Base-by-base conservation (phyloP, 2,888 invertebrate species). In the Dicranocentrus wangi region DNA sequence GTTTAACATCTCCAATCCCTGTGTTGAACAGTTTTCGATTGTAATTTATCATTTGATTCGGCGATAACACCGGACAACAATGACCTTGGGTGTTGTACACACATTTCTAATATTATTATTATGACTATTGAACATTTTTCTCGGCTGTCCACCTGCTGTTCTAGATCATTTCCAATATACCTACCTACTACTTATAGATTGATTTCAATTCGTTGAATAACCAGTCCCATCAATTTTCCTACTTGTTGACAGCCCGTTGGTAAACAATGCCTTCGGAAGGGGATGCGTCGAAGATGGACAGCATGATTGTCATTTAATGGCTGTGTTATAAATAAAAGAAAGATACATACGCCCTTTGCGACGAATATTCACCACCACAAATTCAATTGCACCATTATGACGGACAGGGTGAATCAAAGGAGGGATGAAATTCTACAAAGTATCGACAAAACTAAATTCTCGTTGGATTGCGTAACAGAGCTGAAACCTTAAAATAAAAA, bases 81-180 rank as follows among this genome's bases (percentile, higher is more conserved):
- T 42, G 63, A 23, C 63, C 39, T 60, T 63, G 63, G 42, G 63
- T 63, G 63, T 60, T 60, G 60, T 28, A 32, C 25, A n/a, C n/a
- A 55, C 28, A 32, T 63, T 63, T 63, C n/a, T n/a, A n/a, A n/a
- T 21, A 42, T 63, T 42, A n/a, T 42, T 42, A 42, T 39, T 19
- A 39, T 42, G 42, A 39, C 13, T 39, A 42, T 13, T 8, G 42
- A 63, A 32, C 32, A 32, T 32, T 32, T 32, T 10, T 10, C 32
- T 42, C 55, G 55, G 15, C 23, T 7, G 55, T 63, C 42, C 63
- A 63, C 63, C 63, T 63, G 63, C 63, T 63, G 63, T 63, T 42
- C 39, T 63, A 21, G 21, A 19, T 63, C 21, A 63, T 63, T 42
- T 23, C 42, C 17, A 39, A n/a, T n/a, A n/a, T 47, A 3, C n/a